Base-by-base conservation (phyloP, 2,797 vertebrate species). In the Lepus townsendii region DNA sequence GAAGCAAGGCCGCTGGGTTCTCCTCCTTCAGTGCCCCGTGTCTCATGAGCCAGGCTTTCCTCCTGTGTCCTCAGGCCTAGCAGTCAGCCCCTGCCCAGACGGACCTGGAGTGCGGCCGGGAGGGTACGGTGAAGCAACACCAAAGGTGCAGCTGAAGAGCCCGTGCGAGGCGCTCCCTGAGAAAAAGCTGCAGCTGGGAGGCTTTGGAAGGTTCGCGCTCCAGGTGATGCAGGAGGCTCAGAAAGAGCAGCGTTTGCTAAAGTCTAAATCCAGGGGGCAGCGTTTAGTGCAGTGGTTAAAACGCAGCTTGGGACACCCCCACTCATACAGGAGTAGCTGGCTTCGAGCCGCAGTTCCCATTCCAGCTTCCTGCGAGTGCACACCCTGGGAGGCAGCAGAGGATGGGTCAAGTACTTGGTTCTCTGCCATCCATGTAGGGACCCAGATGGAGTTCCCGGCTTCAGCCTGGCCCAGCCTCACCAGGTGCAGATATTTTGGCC, bases 111-210 rank as follows among this genome's bases (percentile, higher is more conserved):
- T 99, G 97, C 73, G 98, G 8, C 42, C 8, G 8, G 42, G 42
- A 99, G 90, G 97, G 98, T 63, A 97, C 99, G 96, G 98, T 96
- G 71, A 98, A 75, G 96, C 97, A 57, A 98, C 97, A 54, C 97
- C 98, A 3, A 69, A 97, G 30, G 11, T 97, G 13, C 97, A 98
- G 5, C 98, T 98, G 98, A 98, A 82, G 54, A 96, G 90, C 30
- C 98, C 98, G 76, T 97, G 98, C 91, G 97, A 98, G 27, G 98
- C 97, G 22, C 95, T 98, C 12, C 91, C 96, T 0, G 72, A 92
- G 47, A 98, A 99, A 72, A 98, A 98, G 88, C 97, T 98, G 38
- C 98, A 99, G 93, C 98, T 99, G 99, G 98, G 99, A 91, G 98
- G 99, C 72, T 99, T 98, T 98, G 99, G 99, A 96, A 97, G 97